Conservation (phyloP, 2,113 vertebrate genomes). For the Castor canadensis region DNA sequence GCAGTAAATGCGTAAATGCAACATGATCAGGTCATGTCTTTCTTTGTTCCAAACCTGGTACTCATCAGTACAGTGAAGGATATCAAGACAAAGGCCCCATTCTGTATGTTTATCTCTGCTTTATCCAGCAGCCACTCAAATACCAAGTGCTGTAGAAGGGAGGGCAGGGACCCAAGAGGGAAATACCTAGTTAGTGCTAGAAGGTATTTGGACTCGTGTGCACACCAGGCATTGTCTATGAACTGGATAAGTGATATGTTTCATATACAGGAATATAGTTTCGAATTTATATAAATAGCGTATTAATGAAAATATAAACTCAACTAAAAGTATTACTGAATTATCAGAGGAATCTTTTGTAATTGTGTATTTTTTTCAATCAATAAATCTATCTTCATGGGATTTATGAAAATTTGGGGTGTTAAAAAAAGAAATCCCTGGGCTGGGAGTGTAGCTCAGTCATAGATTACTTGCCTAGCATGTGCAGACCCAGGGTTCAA, state of each 20-base stretch:
- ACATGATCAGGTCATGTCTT: neutral
- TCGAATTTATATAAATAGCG: constrained; percentile 15
- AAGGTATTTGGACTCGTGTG: neutral
- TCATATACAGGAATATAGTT: neutral
- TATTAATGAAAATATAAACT: neutral
- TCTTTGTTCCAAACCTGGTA: neutral
- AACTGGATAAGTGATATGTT: neutral
- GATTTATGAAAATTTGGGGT: neutral
- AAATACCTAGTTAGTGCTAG: neutral
- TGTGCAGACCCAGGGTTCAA: too few species aligned
- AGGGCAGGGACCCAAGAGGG: neutral
- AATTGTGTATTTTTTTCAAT: neutral
- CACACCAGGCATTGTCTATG: neutral
- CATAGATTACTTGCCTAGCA: too few species aligned
- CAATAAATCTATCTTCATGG: neutral
- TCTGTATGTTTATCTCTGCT: neutral
- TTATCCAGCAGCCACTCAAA: neutral
- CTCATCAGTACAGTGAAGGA: neutral
- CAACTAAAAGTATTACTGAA: neutral
- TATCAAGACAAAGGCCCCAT: neutral
- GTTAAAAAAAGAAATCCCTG: neutral
- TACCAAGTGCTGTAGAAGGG: neutral
- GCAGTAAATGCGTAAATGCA: neutral
- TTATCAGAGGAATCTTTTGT: constrained; percentile 17
- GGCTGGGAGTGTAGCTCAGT: too few species aligned